Conservation (phyloP, 92 coral and sea anemone species). For the Phenganax stokvisi region DNA sequence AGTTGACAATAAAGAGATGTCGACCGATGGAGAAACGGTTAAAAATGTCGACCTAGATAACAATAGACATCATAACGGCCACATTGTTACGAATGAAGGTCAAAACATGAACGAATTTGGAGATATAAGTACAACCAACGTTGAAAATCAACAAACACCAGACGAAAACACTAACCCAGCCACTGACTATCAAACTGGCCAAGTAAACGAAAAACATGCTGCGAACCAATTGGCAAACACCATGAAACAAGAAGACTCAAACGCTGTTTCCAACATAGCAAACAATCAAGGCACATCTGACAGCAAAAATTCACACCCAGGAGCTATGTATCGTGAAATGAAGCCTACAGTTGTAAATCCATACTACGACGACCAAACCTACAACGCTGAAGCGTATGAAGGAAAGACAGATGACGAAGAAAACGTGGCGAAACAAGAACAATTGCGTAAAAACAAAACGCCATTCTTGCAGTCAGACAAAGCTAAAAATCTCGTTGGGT, state of each 20-base stretch:
- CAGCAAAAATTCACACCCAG: neutral
- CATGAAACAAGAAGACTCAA: neutral
- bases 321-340: neutral
- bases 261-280: neutral
- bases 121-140: neutral
- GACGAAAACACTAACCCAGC: neutral
- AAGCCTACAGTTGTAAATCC: slow-evolving; percentile 7
- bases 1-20: neutral
- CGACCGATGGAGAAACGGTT: neutral
- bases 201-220: neutral
- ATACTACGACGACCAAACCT: slow-evolving; percentile 26
- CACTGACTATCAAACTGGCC: neutral
- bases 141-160: neutral
- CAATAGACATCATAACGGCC: neutral
- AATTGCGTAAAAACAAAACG: neutral
- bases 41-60: neutral
- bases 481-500: neutral
- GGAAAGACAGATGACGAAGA: neutral
- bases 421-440: neutral
- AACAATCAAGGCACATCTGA: neutral
- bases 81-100: neutral
- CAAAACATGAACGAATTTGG: neutral
- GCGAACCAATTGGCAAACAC: slow-evolving; percentile 13
- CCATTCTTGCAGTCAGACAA: neutral
- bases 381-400: neutral